phyloP scores from a whole-genome alignment of 2,888 invertebrate species.

The Cosmia pyralina region DNA sequence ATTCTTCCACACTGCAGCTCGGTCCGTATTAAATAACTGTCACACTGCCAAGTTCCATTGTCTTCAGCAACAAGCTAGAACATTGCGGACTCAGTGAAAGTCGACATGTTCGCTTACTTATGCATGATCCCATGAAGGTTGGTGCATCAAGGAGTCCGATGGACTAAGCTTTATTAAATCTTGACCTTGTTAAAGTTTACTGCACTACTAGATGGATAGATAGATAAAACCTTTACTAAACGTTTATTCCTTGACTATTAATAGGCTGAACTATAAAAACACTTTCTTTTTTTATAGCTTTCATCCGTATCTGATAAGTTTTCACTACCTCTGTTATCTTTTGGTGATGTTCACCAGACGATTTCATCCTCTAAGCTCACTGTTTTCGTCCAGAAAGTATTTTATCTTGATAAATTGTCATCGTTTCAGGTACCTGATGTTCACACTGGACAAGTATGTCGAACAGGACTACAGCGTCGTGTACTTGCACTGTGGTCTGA shows the following conservation, averaged over 20 bases:
- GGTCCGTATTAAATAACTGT: background rate
- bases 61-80: background rate
- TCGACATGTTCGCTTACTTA: background rate
- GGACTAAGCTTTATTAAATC: background rate
- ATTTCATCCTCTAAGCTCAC: background rate
- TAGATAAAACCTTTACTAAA: too few relatives aligned
- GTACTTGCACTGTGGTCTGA: slow-evolving; percentile 99
- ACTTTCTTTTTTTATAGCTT: background rate
- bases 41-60: background rate
- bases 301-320: too few relatives aligned
- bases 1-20: too few relatives aligned
- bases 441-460: slow-evolving; percentile 98
- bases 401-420: slow-evolving; percentile 7
- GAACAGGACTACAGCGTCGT: slow-evolving; percentile 99
- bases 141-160: background rate
- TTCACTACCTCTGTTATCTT: background rate
- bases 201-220: too few relatives aligned
- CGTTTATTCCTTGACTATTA: too few relatives aligned
- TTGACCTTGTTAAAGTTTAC: slow-evolving; percentile 4
- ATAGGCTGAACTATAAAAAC: background rate
- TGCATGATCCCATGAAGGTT: slow-evolving; percentile 3
- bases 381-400: background rate
- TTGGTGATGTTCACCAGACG: background rate
- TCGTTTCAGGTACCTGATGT: slow-evolving; percentile 95
- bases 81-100: background rate